phyloP scores from a whole-genome alignment of 2,888 invertebrate genomes.

The Sclerodermus sp. region DNA sequence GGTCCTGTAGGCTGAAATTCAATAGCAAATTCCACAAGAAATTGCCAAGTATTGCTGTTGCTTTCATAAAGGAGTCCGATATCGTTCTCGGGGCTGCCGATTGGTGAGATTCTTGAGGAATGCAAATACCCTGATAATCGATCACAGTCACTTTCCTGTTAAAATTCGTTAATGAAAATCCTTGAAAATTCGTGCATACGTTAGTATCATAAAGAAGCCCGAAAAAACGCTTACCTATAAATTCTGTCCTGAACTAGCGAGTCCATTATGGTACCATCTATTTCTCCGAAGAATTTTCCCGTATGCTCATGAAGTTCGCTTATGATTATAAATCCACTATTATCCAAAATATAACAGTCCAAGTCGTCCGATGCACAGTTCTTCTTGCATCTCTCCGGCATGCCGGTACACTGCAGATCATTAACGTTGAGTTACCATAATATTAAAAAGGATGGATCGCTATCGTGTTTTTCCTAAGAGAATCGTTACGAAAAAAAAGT shows the following conservation, averaged over 20 bases:
- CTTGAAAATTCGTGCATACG: not conserved
- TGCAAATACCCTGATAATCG: conserved; percentile 88
- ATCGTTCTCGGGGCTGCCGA: conserved; percentile 54
- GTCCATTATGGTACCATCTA: conserved; percentile 93
- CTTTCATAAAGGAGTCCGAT: conserved; percentile 38
- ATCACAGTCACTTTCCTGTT: conserved; percentile 79
- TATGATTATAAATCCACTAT: conserved; percentile 91
- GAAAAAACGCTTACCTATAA: conserved; percentile 63
- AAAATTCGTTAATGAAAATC: conserved; percentile 8
- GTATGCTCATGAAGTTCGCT: conserved; percentile 85
- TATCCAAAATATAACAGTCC: conserved; percentile 91
- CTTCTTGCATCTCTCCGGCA: conserved; percentile 68
- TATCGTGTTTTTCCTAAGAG: not conserved
- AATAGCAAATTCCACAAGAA: conserved; percentile 42
- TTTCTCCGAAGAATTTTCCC: conserved; percentile 91
- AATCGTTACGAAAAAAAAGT: not conserved
- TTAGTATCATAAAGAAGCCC: not conserved
- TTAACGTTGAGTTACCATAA: not conserved
- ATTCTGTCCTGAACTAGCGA: conserved; percentile 87
- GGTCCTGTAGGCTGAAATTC: conserved; percentile 46
- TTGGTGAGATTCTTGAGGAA: conserved; percentile 54
- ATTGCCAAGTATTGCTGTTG: conserved; percentile 35
- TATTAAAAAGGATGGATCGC: too few relatives aligned
- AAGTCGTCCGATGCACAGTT: conserved; percentile 85
- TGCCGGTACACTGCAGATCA: conserved; percentile 75